phyloP scores from a whole-genome alignment of 2,797 vertebrate genomes.

The Enteromius viviparus region DNA sequence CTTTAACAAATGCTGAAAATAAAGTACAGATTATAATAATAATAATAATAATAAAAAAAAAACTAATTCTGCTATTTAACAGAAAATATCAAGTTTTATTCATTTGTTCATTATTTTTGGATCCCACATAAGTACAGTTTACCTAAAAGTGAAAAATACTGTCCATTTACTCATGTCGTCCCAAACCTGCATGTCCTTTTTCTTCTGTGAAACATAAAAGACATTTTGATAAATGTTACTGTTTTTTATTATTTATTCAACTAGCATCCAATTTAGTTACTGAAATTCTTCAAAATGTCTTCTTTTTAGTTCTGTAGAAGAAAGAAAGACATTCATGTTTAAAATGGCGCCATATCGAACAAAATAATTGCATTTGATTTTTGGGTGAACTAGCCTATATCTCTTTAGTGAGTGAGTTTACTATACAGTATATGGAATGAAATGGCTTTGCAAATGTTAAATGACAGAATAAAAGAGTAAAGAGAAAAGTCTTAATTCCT shows the following conservation, averaged over 20 bases:
- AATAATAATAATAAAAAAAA: not conserved
- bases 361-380: not conserved
- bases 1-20: not conserved
- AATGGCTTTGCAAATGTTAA: conserved; percentile 18
- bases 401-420: not conserved
- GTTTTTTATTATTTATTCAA: not conserved
- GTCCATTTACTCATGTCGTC: not conserved
- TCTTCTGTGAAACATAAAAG: not conserved
- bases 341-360: not conserved
- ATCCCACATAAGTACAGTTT: not conserved
- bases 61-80: not conserved
- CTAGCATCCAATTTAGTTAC: not conserved
- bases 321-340: not conserved
- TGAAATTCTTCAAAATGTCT: not conserved
- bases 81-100: not conserved
- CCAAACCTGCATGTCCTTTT: not conserved
- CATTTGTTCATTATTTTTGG: not conserved
- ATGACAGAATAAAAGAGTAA: conserved; percentile 17
- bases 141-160: not conserved
- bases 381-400: not conserved
- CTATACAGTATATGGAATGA: not conserved
- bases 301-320: not conserved
- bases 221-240: not conserved
- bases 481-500: conserved; percentile 8
- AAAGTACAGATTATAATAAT: not conserved